Evolutionary conservation across 2,113 vertebrate species (phyloP).

Genomic region (Triplophysa tibetana): DNA sequence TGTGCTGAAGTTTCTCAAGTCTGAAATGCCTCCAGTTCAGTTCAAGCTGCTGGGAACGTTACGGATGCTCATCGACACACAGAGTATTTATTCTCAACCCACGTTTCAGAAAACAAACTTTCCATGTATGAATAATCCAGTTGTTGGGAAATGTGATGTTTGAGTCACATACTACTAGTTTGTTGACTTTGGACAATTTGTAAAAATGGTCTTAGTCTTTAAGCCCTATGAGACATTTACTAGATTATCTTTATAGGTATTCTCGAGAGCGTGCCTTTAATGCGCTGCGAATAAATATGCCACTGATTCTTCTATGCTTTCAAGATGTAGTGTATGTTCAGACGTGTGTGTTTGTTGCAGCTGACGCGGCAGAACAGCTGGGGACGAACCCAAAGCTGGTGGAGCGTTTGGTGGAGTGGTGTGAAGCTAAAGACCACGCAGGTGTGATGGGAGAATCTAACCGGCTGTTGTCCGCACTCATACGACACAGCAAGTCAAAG

Average conservation of each 20-base stretch:
- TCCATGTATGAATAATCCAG: background rate
- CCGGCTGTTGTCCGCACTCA: slow-evolving; percentile 93
- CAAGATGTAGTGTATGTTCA: background rate
- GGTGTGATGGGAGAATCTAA: slow-evolving; percentile 99
- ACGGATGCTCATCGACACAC: slow-evolving; percentile 97
- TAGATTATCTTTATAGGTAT: too few species aligned
- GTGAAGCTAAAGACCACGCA: slow-evolving; percentile 96
- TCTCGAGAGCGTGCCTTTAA: too few species aligned
- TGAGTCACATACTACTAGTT: background rate
- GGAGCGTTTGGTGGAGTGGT: slow-evolving; percentile 96
- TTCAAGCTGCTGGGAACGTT: slow-evolving; percentile 97
- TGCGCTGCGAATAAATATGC: too few species aligned
- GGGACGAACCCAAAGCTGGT: slow-evolving; percentile 90
- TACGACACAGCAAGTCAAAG: slow-evolving; percentile 98
- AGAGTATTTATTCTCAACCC: slow-evolving; percentile 75
- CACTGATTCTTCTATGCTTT: too few species aligned
- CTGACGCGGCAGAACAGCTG: slow-evolving; percentile 93
- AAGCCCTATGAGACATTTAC: too few species aligned
- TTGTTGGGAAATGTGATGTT: background rate
- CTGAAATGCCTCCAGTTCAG: slow-evolving; percentile 98
- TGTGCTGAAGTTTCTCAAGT: slow-evolving; percentile 93
- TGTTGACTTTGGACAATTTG: background rate
- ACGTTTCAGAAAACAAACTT: background rate
- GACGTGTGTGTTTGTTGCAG: slow-evolving; percentile 65
- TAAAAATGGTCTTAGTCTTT: too few species aligned